These are phyloP conservation scores for Halocynthia aurantium DNA, from an alignment of 23 tunicate genomes.

Conservation along the genomic window DNA sequence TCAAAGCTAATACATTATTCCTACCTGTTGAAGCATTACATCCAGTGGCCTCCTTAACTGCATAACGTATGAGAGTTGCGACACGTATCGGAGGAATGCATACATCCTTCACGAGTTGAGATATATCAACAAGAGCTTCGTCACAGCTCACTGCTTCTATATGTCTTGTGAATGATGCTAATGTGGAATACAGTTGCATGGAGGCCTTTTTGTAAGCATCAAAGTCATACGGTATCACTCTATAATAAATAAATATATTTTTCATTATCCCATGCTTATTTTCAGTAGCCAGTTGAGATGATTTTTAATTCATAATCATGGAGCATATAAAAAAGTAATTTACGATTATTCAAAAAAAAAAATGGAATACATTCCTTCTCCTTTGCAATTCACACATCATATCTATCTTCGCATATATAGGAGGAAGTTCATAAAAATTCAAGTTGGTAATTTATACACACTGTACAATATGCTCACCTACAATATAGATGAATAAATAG, in stretches of 20 bases:
- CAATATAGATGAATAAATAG: too few species aligned
- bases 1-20: background rate
- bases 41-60: constrained; percentile 52
- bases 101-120: constrained; percentile 34
- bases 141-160: constrained; percentile 95
- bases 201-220: constrained; percentile 73
- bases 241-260: background rate
- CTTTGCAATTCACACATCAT: too few species aligned
- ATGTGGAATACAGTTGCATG: constrained; percentile 40
- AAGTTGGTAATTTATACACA: too few species aligned
- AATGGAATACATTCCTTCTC: too few species aligned
- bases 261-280: too few species aligned
- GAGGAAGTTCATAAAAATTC: too few species aligned
- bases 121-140: constrained; percentile 71
- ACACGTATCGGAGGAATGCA: constrained; percentile 36
- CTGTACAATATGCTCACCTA: too few species aligned
- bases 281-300: too few species aligned
- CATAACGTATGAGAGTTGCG: constrained; percentile 33
- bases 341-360: too few species aligned
- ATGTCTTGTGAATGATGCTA: constrained; percentile 58
- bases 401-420: too few species aligned
- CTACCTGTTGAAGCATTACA: constrained; percentile 94
- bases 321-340: too few species aligned
- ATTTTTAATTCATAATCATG: too few species aligned
- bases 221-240: constrained; percentile 88